Evolutionary conservation across 2,797 vertebrate genomes (phyloP), one percentile per base, ranked within the genome.

Genomic region (Diglossa cyanea): DNA sequence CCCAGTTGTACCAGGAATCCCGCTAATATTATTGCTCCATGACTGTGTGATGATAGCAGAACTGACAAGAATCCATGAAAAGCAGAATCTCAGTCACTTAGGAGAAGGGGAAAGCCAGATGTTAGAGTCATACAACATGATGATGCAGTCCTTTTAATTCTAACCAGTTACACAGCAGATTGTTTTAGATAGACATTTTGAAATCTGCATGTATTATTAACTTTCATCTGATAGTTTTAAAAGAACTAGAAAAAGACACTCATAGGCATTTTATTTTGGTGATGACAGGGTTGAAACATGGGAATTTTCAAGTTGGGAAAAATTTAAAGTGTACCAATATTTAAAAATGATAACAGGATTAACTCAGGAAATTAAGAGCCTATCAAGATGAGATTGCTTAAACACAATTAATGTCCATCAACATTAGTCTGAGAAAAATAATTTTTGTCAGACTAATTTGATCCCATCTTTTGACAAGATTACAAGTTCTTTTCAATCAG

Each of bases 391-490:
- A 83, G 39, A 77, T 72, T 95, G 76, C 76, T 90, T 68, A 80
- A 91, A 90, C 42, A 80, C 42, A 94, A 61, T 92, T 93, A 86
- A 57, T 68, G 62, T 61, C 80, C 45, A 74, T 86, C 83, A 84
- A 53, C 73, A 75, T 74, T 51, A 80, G 24, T 53, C 86, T 80
- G 1, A 3, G 37, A 61, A 86, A 93, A 92, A 90, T 60, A 86
- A 60, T 60, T 80, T 76, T 95, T 77, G 65, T 86, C 90, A 75
- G 61, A 39, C 68, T 95, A 83, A 85, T 93, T 90, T 86, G 65
- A 80, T 93, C 67, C 30, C 57, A 77, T 65, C 33, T 51, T 86
- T 88, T 92, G 72, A 86, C 88, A 68, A 83, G 66, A 92, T 90
- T 93, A 77, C 50, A 77, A 77, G 66, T 74, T 71, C 57, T 90